Evolutionary conservation across 2,113 vertebrate genomes (phyloP).

Genomic region (Pavo muticus): DNA sequence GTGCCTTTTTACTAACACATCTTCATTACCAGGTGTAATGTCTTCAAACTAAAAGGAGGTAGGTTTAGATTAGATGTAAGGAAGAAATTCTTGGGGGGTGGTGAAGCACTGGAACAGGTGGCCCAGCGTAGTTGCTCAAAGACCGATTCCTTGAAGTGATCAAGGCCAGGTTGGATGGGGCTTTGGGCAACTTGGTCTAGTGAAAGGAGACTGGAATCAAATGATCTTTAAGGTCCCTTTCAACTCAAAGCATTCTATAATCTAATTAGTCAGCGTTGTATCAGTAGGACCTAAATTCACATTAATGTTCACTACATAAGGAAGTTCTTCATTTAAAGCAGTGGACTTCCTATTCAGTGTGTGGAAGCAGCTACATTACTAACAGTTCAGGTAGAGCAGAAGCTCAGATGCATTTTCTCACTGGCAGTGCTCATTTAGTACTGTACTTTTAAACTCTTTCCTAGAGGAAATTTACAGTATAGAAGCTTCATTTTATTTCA

Average conservation of each 20-base stretch:
- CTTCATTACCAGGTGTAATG: neutral
- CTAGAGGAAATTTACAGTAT: neutral
- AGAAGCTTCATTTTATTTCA: slow-evolving; percentile 10
- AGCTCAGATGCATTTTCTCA: neutral
- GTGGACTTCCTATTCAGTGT: neutral
- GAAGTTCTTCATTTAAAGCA: neutral
- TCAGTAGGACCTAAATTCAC: neutral
- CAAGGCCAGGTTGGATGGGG: neutral
- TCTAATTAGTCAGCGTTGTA: neutral
- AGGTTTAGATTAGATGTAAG: neutral
- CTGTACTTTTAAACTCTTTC: neutral
- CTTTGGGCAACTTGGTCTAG: neutral
- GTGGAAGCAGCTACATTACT: neutral
- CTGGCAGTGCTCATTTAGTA: neutral
- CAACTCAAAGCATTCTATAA: neutral
- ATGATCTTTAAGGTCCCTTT: neutral
- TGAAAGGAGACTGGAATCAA: neutral
- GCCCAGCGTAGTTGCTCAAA: neutral
- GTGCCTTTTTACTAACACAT: neutral
- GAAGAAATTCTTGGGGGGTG: neutral
- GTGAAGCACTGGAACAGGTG: neutral
- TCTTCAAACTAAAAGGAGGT: neutral
- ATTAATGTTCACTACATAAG: neutral
- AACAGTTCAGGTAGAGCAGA: neutral
- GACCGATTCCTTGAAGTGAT: neutral